Conservation (phyloP, 1,140 invertebrate species). For the Lycorma delicatula region DNA sequence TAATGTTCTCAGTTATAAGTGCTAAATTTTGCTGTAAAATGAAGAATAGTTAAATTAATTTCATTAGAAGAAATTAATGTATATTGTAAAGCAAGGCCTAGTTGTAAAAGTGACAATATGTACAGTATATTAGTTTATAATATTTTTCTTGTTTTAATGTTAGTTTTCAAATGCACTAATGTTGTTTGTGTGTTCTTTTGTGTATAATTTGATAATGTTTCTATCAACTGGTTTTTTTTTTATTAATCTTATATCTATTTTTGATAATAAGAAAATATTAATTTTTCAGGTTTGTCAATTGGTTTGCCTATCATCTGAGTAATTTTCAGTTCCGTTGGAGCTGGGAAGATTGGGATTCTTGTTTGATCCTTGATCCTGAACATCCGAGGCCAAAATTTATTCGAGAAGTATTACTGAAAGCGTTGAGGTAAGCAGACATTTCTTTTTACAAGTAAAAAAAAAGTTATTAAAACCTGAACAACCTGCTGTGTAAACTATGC, state of each 20-base stretch:
- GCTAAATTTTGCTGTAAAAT: no score
- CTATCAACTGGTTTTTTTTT: background rate
- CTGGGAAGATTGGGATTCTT: conserved; percentile 92
- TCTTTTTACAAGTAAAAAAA: background rate
- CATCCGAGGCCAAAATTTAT: conserved; percentile 96
- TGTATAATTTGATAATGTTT: background rate
- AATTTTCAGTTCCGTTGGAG: conserved; percentile 99
- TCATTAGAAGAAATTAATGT: no score
- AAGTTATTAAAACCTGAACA: background rate
- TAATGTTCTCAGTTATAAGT: no score
- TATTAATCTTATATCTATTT: background rate
- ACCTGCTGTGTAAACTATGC: background rate
- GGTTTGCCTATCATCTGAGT: conserved; percentile 98
- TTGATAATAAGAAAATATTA: background rate
- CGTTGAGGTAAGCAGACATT: conserved; percentile 57
- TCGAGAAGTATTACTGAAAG: conserved; percentile 82
- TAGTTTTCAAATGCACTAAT: no score
- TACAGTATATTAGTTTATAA: no score
- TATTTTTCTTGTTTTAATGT: no score
- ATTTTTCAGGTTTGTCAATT: conserved; percentile 69
- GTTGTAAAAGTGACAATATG: no score
- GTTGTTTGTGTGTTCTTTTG: background rate
- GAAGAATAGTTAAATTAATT: no score
- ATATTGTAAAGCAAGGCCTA: no score
- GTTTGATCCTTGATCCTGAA: conserved; percentile 73